Percentiles rank a stretch among this genome's conserved stretches.
Evolutionary conservation across 2,113 vertebrate species (phyloP).

Genomic region (Platichthys flesus): DNA sequence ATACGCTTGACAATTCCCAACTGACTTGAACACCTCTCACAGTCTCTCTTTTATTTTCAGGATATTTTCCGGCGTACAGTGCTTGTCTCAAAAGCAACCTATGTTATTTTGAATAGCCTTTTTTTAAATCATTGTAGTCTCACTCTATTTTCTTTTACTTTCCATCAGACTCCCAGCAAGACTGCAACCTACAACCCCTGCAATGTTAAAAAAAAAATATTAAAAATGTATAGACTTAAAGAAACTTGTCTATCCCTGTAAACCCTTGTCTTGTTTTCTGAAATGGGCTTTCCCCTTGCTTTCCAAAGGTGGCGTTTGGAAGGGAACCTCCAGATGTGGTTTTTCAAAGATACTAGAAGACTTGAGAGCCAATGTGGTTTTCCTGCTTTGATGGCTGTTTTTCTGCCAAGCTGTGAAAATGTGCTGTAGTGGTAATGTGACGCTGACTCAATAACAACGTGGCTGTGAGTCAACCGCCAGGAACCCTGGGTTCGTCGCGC

Average conservation of each 20-base stretch:
- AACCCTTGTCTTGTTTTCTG: neutral
- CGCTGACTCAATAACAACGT: slow-evolving; percentile 56
- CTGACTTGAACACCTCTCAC: no score
- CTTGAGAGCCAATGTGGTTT: slow-evolving; percentile 68
- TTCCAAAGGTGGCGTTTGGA: slow-evolving; percentile 40
- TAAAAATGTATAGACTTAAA: neutral
- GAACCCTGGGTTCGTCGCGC: slow-evolving; percentile 15
- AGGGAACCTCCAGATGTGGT: slow-evolving; percentile 40
- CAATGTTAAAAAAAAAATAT: neutral
- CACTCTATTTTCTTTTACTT: neutral
- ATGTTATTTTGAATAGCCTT: neutral
- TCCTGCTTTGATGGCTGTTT: slow-evolving; percentile 73
- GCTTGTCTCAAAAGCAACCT: neutral
- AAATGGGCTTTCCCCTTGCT: slow-evolving; percentile 9
- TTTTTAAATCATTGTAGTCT: neutral
- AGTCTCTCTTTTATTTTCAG: no score
- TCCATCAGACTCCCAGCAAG: neutral
- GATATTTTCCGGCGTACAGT: no score
- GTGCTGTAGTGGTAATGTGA: slow-evolving; percentile 50
- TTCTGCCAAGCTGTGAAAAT: slow-evolving; percentile 73
- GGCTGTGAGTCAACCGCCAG: slow-evolving; percentile 48
- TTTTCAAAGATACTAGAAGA: slow-evolving; percentile 46
- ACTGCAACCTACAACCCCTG: neutral
- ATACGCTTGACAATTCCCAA: neutral
- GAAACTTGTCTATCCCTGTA: slow-evolving; percentile 7